Conservation (phyloP, 1,140 invertebrate species). For the Venustaconcha ellipsiformis region DNA sequence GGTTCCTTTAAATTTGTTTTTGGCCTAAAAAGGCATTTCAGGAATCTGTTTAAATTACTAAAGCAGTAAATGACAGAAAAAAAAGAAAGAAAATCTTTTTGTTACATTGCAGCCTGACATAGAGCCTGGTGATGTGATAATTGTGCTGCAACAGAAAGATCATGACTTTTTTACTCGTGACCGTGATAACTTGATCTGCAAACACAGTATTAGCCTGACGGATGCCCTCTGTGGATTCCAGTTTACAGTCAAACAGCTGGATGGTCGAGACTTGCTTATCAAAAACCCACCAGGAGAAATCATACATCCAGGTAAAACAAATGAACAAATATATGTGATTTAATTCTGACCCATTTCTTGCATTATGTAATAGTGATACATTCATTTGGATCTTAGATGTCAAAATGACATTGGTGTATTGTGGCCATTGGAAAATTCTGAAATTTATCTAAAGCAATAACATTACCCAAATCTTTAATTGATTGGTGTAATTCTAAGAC, state of each 20-base stretch:
- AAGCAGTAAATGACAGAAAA: conserved; percentile 73
- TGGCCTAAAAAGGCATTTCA: conserved; percentile 85
- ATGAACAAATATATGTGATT: neutral
- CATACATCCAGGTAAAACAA: conserved; percentile 80
- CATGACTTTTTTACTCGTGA: conserved; percentile 86
- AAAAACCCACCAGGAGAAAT: conserved; percentile 85
- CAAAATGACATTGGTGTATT: neutral
- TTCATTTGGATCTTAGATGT: too few species aligned
- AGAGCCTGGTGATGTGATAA: conserved; percentile 93
- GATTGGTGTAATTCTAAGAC: too few species aligned
- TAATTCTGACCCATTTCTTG: too few species aligned
- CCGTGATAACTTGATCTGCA: conserved; percentile 88
- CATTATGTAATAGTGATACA: too few species aligned
- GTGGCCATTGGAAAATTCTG: neutral
- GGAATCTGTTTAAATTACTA: conserved; percentile 77
- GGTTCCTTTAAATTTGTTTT: conserved; percentile 77
- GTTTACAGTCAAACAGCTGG: conserved; percentile 91
- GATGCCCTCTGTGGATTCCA: conserved; percentile 98
- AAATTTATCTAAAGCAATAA: neutral
- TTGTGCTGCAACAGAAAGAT: conserved; percentile 95
- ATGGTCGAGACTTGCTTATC: conserved; percentile 90
- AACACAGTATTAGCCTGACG: conserved; percentile 82
- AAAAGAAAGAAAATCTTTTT: neutral
- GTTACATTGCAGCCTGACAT: conserved; percentile 81
- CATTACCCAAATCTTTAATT: too few species aligned